Percentiles rank a stretch among this genome's conserved stretches.
Conservation (phyloP, 2,888 invertebrate species). For the Coenonympha arcania region DNA sequence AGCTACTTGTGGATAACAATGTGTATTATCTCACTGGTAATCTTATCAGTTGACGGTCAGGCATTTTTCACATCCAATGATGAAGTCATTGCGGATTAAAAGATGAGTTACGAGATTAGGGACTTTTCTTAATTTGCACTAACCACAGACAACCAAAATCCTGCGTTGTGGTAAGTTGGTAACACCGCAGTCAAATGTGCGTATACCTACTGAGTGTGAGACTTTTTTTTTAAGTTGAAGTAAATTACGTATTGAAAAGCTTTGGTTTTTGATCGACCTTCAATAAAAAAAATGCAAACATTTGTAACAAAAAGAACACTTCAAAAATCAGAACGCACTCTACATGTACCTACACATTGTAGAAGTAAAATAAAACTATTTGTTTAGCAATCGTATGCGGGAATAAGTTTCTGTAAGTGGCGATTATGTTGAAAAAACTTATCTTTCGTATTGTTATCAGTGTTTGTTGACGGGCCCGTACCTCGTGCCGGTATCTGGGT, state of each 20-base stretch:
- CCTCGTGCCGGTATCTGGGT: conserved; percentile 33
- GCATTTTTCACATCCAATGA: background rate
- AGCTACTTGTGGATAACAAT: background rate
- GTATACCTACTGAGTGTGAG: too few relatives aligned
- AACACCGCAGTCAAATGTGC: too few relatives aligned
- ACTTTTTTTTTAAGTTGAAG: too few relatives aligned
- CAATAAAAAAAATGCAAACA: background rate
- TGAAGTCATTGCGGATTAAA: background rate
- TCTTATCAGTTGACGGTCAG: background rate
- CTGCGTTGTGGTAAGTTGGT: too few relatives aligned
- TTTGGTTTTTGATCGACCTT: background rate
- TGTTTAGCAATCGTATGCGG: conserved; percentile 16
- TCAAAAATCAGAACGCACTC: conserved; percentile 7
- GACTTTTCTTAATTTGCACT: background rate
- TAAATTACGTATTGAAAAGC: too few relatives aligned
- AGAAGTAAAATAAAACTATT: conserved; percentile 9
- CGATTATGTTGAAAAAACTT: conserved; percentile 33
- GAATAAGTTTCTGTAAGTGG: conserved; percentile 16
- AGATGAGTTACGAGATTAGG: background rate
- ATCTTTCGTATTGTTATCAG: conserved; percentile 39
- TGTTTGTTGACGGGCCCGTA: conserved; percentile 36
- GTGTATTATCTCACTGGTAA: background rate
- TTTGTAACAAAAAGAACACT: conserved; percentile 1
- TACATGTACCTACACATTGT: background rate
- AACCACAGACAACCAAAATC: too few relatives aligned